phyloP scores from a whole-genome alignment of 2,113 vertebrate genomes.

The Bos taurus region DNA sequence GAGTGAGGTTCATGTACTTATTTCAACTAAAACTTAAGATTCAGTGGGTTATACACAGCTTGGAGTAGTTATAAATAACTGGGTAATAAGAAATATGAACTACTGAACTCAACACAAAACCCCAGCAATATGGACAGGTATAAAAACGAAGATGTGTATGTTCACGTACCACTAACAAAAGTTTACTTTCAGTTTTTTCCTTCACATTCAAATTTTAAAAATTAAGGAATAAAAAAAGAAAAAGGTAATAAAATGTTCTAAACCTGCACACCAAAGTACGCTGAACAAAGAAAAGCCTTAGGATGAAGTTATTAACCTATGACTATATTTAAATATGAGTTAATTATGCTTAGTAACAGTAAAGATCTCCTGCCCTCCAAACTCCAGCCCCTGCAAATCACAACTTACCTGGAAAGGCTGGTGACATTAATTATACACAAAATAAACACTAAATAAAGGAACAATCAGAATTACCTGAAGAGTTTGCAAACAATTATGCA shows the following conservation, averaged over 20 bases:
- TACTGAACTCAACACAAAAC: neutral
- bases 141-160: neutral
- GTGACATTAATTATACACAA: neutral
- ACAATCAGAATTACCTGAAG: neutral
- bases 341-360: neutral
- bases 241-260: neutral
- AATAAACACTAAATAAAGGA: slow-evolving; percentile 8
- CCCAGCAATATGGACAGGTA: neutral
- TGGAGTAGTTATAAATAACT: neutral
- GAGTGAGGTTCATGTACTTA: neutral
- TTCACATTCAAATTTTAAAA: neutral
- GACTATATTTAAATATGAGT: neutral
- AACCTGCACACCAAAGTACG: neutral
- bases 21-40: slow-evolving; percentile 42
- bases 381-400: neutral
- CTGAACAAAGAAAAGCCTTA: neutral
- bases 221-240: neutral
- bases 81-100: neutral
- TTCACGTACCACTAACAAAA: neutral
- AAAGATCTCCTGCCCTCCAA: neutral
- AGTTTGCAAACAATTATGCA: slow-evolving; percentile 29
- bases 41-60: neutral
- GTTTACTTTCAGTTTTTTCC: neutral
- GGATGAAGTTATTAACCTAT: neutral
- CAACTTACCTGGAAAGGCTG: neutral